Percentiles rank a stretch among this genome's conserved stretches.
Conservation (phyloP, 2,113 vertebrate species). For the Rhegmatorhina hoffmannsi region DNA sequence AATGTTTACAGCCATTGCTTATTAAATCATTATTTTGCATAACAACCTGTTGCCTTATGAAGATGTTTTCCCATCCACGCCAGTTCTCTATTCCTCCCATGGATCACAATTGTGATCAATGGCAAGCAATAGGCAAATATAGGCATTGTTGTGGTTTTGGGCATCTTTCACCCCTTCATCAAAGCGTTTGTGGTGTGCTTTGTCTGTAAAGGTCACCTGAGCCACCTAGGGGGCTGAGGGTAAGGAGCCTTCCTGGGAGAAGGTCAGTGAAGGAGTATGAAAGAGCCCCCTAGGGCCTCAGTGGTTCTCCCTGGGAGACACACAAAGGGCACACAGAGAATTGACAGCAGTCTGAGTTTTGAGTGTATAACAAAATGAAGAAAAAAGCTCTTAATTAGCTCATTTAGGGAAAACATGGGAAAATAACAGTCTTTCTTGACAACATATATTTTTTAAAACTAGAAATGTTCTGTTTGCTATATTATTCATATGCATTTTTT, state of each 20-base stretch:
- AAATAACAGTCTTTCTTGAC: not conserved
- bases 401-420: not conserved
- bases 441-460: not conserved
- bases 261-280: not conserved
- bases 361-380: not conserved
- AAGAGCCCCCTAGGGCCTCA: rapidly evolving
- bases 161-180: not conserved
- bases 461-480: not conserved
- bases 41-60: not conserved
- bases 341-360: not conserved
- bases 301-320: not conserved
- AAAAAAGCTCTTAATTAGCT: not conserved
- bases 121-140: not conserved
- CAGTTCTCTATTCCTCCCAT: not conserved
- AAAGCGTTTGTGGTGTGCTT: not conserved
- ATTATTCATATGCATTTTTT: not conserved
- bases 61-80: not conserved
- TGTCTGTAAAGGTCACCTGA: not conserved
- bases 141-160: rapidly evolving
- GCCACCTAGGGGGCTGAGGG: not conserved
- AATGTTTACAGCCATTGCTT: not conserved
- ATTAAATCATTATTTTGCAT: not conserved
- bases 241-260: not conserved
- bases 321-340: not conserved
- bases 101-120: not conserved